Evolutionary conservation across 1,140 invertebrate genomes (phyloP), one percentile per base, ranked within the genome.

Genomic region (Scaptomyza hsui): DNA sequence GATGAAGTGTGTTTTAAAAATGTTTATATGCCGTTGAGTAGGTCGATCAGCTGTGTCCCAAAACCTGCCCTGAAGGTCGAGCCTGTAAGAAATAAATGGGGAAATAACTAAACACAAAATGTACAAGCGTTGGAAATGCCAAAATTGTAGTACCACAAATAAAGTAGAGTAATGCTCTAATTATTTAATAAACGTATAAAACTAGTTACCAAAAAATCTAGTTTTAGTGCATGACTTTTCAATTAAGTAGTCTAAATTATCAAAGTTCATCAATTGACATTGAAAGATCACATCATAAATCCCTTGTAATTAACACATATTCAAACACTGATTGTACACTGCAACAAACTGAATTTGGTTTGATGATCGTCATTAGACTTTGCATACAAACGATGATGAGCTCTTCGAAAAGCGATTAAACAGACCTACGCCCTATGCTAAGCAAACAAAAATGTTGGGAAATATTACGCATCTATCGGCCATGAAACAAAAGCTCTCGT

Each of bases 1-100:
- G 41, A 45, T 65, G 60, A 85, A 82, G 80, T 74, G 48, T 64
- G 69, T 74, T 77, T 64, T 64, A 64, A 67, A 65, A 72, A 41
- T 48, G 72, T 70, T 67, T 85, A 76, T 74, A 71, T 52, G 52
- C 26, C 29, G 62, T 16, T 68, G 47, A 72, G 63, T 72, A 67
- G 63, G 64, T 72, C 64, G 63, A 68, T 61, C 70, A 68, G 70
- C 64, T 68, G 70, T 37, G n/a, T 16, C 24, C 26, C 24, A 41
- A 67, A 41, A 67, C 32, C 41, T 45, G 48, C 29, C 45, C 48
- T 67, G 68, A 71, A 71, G 68, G 68, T 71, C 52, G 47, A 71
- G 52, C 44, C 68, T 71, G 61, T 65, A 63, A 69, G n/a, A 3
- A 24, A 42, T 19, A 37, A 41, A 45, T 41, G 21, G 26, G 53